Evolutionary conservation across 2,888 invertebrate species (phyloP).

Genomic region (Salticus scenicus): DNA sequence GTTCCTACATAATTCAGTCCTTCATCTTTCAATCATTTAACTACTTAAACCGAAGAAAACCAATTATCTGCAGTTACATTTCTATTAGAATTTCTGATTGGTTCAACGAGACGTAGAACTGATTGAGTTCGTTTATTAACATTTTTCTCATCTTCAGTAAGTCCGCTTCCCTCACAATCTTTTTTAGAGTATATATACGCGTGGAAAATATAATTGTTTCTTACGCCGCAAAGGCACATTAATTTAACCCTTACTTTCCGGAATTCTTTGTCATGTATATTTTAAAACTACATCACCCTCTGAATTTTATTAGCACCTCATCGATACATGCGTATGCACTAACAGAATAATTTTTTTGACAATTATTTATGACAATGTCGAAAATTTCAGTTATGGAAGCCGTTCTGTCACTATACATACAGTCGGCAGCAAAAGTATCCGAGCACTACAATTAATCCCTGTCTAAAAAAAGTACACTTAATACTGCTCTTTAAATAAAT

Average conservation of each 20-base stretch:
- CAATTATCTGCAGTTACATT: conserved; percentile 12
- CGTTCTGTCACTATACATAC: no score
- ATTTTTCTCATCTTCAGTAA: no score
- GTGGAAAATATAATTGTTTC: no score
- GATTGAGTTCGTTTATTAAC: neutral
- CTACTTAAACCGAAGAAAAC: neutral
- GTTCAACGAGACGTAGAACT: no score
- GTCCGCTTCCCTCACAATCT: neutral
- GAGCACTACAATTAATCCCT: no score
- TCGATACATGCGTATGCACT: neutral
- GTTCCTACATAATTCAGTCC: neutral
- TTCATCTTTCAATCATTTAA: no score
- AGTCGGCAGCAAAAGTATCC: no score
- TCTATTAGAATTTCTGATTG: neutral
- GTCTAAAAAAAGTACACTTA: no score
- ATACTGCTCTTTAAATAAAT: no score
- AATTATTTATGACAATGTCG: neutral
- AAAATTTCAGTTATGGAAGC: neutral
- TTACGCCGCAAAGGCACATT: no score
- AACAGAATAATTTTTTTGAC: neutral
- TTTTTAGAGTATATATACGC: neutral
- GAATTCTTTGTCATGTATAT: neutral
- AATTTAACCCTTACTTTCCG: neutral
- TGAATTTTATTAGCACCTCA: no score
- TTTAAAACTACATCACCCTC: neutral